Conservation (phyloP, 2,888 invertebrate species). For the Norana najaformis region DNA sequence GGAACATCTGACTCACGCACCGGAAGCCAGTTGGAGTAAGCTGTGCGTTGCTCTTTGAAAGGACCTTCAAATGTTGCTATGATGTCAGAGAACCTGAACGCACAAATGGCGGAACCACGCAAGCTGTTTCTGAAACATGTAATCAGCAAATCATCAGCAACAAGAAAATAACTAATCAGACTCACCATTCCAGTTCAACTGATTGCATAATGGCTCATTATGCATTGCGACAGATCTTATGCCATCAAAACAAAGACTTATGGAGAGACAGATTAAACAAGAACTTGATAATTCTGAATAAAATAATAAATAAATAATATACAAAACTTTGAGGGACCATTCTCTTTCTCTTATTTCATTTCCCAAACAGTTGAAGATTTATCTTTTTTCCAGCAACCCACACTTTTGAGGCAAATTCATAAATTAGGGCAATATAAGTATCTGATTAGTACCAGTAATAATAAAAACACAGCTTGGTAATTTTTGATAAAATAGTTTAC, state of each 20-base stretch:
- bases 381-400: too few species aligned
- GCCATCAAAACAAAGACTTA: neutral
- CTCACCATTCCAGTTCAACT: neutral
- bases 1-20: conserved; percentile 62
- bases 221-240: neutral
- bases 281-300: neutral
- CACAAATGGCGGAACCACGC: conserved; percentile 92
- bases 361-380: too few species aligned
- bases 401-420: too few species aligned
- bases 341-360: too few species aligned
- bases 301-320: too few species aligned
- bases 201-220: neutral
- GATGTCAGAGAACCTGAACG: conserved; percentile 84
- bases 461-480: neutral
- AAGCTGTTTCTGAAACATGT: conserved; percentile 87
- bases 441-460: too few species aligned
- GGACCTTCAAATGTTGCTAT: conserved; percentile 85
- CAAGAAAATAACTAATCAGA: conserved; percentile 70
- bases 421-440: too few species aligned
- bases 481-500: neutral
- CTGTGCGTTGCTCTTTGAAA: conserved; percentile 87
- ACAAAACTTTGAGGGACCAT: too few species aligned
- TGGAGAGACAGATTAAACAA: neutral
- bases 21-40: conserved; percentile 90
- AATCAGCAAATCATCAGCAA: neutral